A percentile compares a stretch with the other conserved stretches of the same genome.
Conservation (phyloP, 2,113 vertebrate genomes). For the Rhagologus leucostigma region DNA sequence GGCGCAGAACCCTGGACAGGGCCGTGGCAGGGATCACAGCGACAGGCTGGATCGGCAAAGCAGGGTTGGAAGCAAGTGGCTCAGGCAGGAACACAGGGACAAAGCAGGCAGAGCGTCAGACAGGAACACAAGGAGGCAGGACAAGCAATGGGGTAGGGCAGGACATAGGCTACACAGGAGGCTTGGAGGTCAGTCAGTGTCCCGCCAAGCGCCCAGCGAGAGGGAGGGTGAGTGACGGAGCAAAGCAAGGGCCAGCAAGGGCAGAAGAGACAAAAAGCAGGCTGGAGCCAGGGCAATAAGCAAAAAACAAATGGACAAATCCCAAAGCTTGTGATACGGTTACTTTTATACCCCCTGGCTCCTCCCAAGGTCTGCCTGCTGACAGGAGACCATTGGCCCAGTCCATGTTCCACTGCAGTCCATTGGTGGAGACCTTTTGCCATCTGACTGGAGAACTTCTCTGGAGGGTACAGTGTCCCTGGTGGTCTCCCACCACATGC, state of each 20-base stretch:
- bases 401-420: background rate
- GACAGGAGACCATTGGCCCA: too few relatives aligned
- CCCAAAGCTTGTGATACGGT: background rate
- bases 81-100: background rate
- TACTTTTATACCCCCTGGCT: background rate
- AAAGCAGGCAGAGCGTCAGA: background rate
- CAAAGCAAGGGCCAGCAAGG: rapidly evolving
- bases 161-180: too few relatives aligned
- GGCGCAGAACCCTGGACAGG: rapidly evolving
- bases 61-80: background rate
- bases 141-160: rapidly evolving
- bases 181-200: background rate
- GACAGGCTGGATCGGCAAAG: rapidly evolving
- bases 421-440: background rate
- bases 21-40: rapidly evolving
- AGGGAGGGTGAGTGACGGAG: background rate
- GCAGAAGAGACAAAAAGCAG: background rate
- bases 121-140: background rate
- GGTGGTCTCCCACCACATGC: background rate
- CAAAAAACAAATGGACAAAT: background rate
- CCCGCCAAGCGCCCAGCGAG: rapidly evolving
- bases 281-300: background rate
- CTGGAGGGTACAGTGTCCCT: background rate
- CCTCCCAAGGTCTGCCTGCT: background rate
- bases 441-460: background rate